Evolutionary conservation across 1,140 invertebrate genomes (phyloP).

Genomic region (Dryas iulia): DNA sequence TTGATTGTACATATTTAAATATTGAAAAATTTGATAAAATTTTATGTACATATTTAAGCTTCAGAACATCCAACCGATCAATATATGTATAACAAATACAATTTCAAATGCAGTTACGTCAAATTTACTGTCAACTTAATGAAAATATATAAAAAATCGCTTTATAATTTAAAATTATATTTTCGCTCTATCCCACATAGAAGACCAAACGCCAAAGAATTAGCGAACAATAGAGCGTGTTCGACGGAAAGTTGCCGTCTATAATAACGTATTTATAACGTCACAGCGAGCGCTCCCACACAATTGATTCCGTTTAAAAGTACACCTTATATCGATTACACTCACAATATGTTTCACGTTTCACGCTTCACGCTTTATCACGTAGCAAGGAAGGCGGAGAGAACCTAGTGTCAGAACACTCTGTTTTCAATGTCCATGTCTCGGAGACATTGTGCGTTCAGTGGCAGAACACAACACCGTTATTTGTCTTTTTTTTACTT

Average conservation of each 20-base stretch:
- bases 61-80: too few species aligned
- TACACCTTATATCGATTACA: not conserved
- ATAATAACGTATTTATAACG: conserved; percentile 19
- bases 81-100: too few species aligned
- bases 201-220: conserved; percentile 9
- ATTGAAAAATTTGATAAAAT: too few species aligned
- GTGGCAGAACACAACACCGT: too few species aligned
- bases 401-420: not conserved
- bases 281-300: not conserved
- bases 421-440: too few species aligned
- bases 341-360: not conserved
- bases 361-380: not conserved
- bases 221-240: conserved; percentile 21
- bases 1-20: too few species aligned
- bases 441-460: too few species aligned
- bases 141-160: too few species aligned
- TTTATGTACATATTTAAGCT: too few species aligned
- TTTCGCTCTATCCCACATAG: not conserved
- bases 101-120: too few species aligned
- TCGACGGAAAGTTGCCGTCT: conserved; percentile 13
- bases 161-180: not conserved
- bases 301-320: conserved; percentile 12
- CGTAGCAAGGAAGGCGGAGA: not conserved
- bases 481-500: too few species aligned
- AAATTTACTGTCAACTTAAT: too few species aligned